These are phyloP conservation scores for Plebejus anna DNA, from an alignment of 2,888 invertebrate genomes.

Conservation along the genomic window DNA sequence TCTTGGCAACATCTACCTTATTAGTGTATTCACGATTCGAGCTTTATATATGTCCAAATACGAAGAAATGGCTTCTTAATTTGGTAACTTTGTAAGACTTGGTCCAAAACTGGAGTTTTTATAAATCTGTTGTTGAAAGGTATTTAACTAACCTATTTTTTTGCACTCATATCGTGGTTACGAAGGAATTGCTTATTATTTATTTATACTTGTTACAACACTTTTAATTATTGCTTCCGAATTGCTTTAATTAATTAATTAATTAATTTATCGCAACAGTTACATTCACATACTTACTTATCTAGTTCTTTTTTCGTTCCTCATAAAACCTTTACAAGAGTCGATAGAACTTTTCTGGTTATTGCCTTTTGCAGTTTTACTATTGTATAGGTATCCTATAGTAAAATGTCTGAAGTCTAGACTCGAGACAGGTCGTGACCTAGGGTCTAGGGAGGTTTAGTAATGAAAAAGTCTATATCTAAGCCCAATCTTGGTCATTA, in stretches of 20 bases:
- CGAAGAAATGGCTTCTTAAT: background rate
- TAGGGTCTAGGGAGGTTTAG: background rate
- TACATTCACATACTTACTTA: background rate
- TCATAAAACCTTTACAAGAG: background rate
- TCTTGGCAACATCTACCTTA: slow-evolving; percentile 4
- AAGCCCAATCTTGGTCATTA: background rate
- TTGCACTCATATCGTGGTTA: background rate
- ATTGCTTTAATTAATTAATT: background rate
- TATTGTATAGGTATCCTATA: slow-evolving; percentile 1
- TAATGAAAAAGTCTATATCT: background rate
- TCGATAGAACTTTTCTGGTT: background rate
- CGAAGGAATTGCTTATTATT: background rate
- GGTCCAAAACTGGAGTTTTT: background rate
- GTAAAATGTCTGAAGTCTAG: slow-evolving; percentile 21
- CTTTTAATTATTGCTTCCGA: background rate
- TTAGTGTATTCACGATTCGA: background rate
- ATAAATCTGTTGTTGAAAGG: background rate
- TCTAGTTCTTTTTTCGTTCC: background rate
- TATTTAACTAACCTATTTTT: background rate
- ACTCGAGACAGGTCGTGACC: slow-evolving; percentile 31
- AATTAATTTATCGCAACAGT: background rate
- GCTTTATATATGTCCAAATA: background rate
- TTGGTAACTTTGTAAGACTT: background rate
- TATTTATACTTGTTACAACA: background rate
- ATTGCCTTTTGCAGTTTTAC: slow-evolving; percentile 6